phyloP scores from a whole-genome alignment of 2,113 vertebrate genomes.

The Lucifuga dentata region DNA sequence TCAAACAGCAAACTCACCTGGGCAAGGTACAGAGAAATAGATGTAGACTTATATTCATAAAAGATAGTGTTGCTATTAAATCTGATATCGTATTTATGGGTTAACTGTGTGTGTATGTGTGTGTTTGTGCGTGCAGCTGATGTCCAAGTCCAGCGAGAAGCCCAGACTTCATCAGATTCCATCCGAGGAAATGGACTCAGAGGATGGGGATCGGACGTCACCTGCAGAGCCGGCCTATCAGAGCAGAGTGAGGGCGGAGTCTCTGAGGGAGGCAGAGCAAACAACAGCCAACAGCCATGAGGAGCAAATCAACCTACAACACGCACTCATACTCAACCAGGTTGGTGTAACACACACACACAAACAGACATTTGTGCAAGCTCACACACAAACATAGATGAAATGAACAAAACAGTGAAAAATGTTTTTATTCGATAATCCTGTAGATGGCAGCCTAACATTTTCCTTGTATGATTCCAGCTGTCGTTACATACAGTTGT shows the following conservation, averaged over 20 bases:
- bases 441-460: conserved; percentile 66
- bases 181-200: conserved; percentile 93
- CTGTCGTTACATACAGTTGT: not conserved
- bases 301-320: conserved; percentile 83
- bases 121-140: conserved; percentile 75
- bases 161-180: conserved; percentile 92
- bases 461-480: not conserved
- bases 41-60: too few species aligned
- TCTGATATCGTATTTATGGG: too few species aligned
- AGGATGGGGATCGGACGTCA: conserved; percentile 71
- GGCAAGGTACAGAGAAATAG: conserved; percentile 66
- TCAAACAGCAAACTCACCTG: conserved; percentile 77
- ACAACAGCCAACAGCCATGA: conserved; percentile 73
- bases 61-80: too few species aligned
- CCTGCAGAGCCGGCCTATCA: conserved; percentile 70
- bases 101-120: too few species aligned
- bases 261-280: conserved; percentile 64
- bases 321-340: conserved; percentile 85
- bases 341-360: conserved; percentile 54
- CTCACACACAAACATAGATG: not conserved
- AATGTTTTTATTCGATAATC: conserved; percentile 7
- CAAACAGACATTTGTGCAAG: too few species aligned
- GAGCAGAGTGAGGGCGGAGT: conserved; percentile 69
- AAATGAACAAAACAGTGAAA: not conserved
- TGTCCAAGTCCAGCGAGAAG: conserved; percentile 91